These are phyloP conservation scores for Papilio aristodemus DNA, from an alignment of 1,140 invertebrate species.

Conservation along the genomic window DNA sequence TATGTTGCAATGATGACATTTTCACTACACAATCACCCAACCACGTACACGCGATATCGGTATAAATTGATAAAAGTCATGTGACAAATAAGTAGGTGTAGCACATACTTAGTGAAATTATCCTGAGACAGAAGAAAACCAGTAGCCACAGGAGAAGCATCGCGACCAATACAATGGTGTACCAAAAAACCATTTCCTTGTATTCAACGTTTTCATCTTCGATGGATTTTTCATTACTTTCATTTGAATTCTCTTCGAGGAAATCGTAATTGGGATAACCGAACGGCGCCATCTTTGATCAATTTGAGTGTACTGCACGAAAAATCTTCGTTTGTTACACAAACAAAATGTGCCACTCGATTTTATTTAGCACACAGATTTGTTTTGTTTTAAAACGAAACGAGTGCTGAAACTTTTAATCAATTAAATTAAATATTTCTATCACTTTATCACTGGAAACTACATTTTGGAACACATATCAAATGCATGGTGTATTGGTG, in stretches of 20 bases:
- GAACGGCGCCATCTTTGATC: slow-evolving; percentile 45
- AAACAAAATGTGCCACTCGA: slow-evolving; percentile 24
- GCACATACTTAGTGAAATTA: slow-evolving; percentile 57
- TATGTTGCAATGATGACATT: neutral
- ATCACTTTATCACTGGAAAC: slow-evolving; percentile 28
- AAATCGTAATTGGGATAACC: slow-evolving; percentile 52
- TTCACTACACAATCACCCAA: neutral
- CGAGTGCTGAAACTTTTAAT: slow-evolving; percentile 30
- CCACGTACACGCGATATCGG: neutral
- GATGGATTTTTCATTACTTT: slow-evolving; percentile 35
- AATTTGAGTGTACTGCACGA: slow-evolving; percentile 2
- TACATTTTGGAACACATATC: slow-evolving; percentile 23
- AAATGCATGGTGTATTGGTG: slow-evolving; percentile 14
- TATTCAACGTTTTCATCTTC: slow-evolving; percentile 34
- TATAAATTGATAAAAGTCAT: slow-evolving; percentile 10
- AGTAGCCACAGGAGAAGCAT: slow-evolving; percentile 63
- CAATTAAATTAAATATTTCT: neutral
- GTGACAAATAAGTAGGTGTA: slow-evolving; percentile 30
- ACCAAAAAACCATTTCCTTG: slow-evolving; percentile 62
- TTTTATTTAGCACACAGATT: slow-evolving; percentile 32
- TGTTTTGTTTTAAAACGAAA: slow-evolving; percentile 36
- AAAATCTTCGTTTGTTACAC: slow-evolving; percentile 19
- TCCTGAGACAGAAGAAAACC: slow-evolving; percentile 60
- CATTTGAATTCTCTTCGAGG: slow-evolving; percentile 35
- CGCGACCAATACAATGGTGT: slow-evolving; percentile 56